Evolutionary conservation across 2,888 invertebrate genomes (phyloP), one percentile per base, ranked within the genome.

Genomic region (Acronicta aceris): DNA sequence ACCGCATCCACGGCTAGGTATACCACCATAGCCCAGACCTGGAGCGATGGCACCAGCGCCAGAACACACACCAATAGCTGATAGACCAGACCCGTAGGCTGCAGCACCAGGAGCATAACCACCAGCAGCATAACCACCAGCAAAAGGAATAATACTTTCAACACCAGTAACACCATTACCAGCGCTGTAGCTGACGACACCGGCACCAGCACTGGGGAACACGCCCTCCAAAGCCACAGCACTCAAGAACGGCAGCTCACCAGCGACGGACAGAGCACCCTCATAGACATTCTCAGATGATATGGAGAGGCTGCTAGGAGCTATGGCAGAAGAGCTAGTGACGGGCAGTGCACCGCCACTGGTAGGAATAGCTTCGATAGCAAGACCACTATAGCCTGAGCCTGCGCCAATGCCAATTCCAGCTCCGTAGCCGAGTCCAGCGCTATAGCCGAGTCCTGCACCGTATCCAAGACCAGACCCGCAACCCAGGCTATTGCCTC

Each of bases 271-370:
- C 38, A 38, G n/a, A n/a, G 6, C 2, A 7, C 38, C 38, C 5
- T 38, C 38, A 38, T 7, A 63, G 9, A 42, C 43, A 42, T 64
- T 64, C 25, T 64, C 58, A 38, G 63, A 64, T 9, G 47, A 33
- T 36, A 64, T 8, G 7, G 38, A 13, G n/a, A 13, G 2, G n/a
- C 38, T 8, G 7, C 2, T n/a, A 0, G 38, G n/a, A n/a, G 38
- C 6, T 0, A 38, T 13, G 2, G n/a, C 38, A 12, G 70, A 66
- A n/a, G 38, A 8, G n/a, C 38, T n/a, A 1, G n/a, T 8, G 38
- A 13, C 38, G n/a, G 38, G 7, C 38, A n/a, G 38, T 2, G 38
- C n/a, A n/a, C n/a, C 38, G 13, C 67, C 67, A 38, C 54, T 71
- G 51, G 61, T 60, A 12, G 61, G 47, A 27, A 45, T 51, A 30